A percentile compares a stretch with the other conserved stretches of the same genome.
Conservation (phyloP, 2,888 invertebrate species). For the Sisyra terminalis region DNA sequence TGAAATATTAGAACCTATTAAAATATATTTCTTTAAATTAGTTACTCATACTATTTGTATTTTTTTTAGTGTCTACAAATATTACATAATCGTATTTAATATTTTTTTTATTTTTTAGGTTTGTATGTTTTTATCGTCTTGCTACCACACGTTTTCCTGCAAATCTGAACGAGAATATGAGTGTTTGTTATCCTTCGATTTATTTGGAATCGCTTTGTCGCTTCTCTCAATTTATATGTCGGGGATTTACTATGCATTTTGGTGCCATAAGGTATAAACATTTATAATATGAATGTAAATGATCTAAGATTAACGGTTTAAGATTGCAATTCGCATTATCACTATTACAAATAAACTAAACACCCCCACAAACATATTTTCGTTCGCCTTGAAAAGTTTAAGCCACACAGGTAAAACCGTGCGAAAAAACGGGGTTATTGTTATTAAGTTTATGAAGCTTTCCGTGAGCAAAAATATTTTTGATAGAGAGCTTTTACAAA, state of each 20-base stretch:
- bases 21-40: slow-evolving; percentile 6
- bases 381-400: too few species aligned
- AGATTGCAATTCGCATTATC: too few species aligned
- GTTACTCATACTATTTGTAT: slow-evolving; percentile 5
- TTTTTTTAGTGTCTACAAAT: background rate
- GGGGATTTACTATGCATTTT: slow-evolving; percentile 92
- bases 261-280: slow-evolving; percentile 83
- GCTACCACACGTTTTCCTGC: slow-evolving; percentile 91
- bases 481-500: too few species aligned
- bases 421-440: too few species aligned
- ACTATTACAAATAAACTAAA: too few species aligned
- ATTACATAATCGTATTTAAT: too few species aligned
- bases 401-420: too few species aligned
- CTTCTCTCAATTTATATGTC: slow-evolving; percentile 88
- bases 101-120: slow-evolving; percentile 40
- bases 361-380: too few species aligned
- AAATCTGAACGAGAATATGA: slow-evolving; percentile 74
- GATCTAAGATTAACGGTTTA: too few species aligned
- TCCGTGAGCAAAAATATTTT: too few species aligned
- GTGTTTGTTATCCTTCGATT: slow-evolving; percentile 75
- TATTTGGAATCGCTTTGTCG: slow-evolving; percentile 86
- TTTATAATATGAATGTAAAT: too few species aligned
- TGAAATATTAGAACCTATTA: background rate
- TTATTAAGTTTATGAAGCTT: too few species aligned
- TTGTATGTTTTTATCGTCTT: slow-evolving; percentile 81